phyloP scores from a whole-genome alignment of 2,113 vertebrate species.

The Dasyornis broadbenti region DNA sequence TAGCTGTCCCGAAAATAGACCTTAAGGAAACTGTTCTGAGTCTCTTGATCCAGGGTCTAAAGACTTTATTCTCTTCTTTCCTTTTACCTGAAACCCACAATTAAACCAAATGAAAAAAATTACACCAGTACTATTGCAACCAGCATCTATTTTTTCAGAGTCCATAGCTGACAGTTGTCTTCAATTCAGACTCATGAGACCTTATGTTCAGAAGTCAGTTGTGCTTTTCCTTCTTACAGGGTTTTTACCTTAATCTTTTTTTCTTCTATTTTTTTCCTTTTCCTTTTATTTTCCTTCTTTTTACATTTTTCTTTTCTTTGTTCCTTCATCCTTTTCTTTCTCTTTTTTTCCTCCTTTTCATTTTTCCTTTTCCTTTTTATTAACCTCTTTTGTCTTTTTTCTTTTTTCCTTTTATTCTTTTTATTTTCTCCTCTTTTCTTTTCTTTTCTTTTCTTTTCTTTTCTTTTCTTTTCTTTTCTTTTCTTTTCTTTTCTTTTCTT shows the following conservation, averaged over 20 bases:
- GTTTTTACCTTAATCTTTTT: background rate
- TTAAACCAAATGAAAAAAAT: background rate
- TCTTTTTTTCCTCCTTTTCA: accelerated
- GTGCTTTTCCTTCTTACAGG: background rate
- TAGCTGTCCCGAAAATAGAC: background rate
- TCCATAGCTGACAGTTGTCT: background rate
- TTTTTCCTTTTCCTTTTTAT: background rate
- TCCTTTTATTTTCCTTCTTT: accelerated
- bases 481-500: background rate
- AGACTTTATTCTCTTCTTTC: background rate
- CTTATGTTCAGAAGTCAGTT: background rate
- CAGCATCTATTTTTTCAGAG: background rate
- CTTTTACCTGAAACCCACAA: background rate
- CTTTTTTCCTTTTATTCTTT: background rate
- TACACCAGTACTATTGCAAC: background rate
- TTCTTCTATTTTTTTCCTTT: background rate
- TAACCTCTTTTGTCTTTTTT: accelerated
- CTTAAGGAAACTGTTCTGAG: background rate
- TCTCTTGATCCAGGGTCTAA: background rate
- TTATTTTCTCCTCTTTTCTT: too few species aligned
- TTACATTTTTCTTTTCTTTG: accelerated
- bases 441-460: accelerated
- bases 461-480: accelerated
- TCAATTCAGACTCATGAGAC: background rate
- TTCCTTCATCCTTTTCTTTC: accelerated